Evolutionary conservation across 2,113 vertebrate genomes (phyloP), one percentile per base, ranked within the genome.

Genomic region (Charina bottae): DNA sequence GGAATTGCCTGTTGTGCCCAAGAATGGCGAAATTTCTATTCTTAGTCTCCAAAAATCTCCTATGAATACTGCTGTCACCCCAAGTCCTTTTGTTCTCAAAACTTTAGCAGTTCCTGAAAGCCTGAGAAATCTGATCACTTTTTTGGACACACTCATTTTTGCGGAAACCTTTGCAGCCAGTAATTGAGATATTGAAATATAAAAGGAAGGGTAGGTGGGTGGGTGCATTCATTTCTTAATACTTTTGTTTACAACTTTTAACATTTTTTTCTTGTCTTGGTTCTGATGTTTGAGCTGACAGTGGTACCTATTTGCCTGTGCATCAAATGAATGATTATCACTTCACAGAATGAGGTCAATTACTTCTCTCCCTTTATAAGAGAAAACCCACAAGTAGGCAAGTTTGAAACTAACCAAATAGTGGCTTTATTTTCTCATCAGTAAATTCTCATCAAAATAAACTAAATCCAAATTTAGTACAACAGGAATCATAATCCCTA

Each of bases 101-200:
- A 62, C 49, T 86, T 84, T 17, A 85, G 28, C n/a, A 56, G 3
- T 37, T 49, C 2, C 58, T 46, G 1, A 88, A 88, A 10, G 4
- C 37, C 46, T 83, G 33, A n/a, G 15, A 64, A 83, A 56, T 2
- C 55, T 15, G 55, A 4, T 7, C 23, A 56, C 7, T 78, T 90
- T 55, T 84, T n/a, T 33, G 84, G 92, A 92, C 87, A 92, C 88
- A 92, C 89, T 95, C 89, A 95, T 94, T 92, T 94, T 95, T 93
- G 93, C 93, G 89, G 92, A 94, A 95, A 64, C 86, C 87, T 37
- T 90, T 56, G 28, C 15, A 60, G 42, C 19, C 21, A 33, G 13
- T 58, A 78, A 33, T 15, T 85, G 83, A 46, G 13, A n/a, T 10
- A 85, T 6, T 5, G 8, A 21, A 13, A 62, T 13, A 60, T 12